These are phyloP conservation scores for Parnassius glacialis DNA, from an alignment of 2,888 invertebrate species.

Conservation along the genomic window DNA sequence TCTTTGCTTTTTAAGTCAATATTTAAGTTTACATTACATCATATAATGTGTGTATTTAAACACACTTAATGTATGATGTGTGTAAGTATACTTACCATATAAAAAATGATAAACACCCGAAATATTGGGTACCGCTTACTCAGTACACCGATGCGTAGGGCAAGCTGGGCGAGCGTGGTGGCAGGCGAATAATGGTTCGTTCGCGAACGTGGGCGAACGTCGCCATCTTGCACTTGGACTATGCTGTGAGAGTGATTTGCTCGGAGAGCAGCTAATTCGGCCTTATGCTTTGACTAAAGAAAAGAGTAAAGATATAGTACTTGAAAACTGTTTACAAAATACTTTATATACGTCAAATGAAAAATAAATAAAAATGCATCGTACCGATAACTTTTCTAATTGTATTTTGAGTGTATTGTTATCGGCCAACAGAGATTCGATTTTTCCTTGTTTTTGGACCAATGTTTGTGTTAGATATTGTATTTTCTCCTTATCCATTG, in stretches of 20 bases:
- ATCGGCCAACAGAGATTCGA: conserved; percentile 92
- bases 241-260: conserved; percentile 53
- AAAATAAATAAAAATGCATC: conserved; percentile 14
- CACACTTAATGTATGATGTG: too few relatives aligned
- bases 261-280: conserved; percentile 42
- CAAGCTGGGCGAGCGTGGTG: conserved; percentile 68
- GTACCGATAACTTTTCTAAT: conserved; percentile 89
- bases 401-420: conserved; percentile 92
- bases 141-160: conserved; percentile 89
- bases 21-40: too few relatives aligned
- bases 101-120: conserved; percentile 89
- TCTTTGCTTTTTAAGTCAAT: too few relatives aligned
- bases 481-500: conserved; percentile 65
- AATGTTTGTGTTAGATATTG: conserved; percentile 89
- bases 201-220: conserved; percentile 33
- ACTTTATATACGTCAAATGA: too few relatives aligned
- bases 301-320: neutral
- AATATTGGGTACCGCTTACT: conserved; percentile 90
- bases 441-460: conserved; percentile 90
- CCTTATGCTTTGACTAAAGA: conserved; percentile 41
- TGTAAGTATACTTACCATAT: conserved; percentile 82
- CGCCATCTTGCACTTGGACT: conserved; percentile 53
- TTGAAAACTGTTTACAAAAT: too few relatives aligned
- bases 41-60: too few relatives aligned
- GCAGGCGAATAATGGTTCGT: conserved; percentile 28